A percentile compares a stretch with the other conserved stretches of the same genome.
phyloP scores from a whole-genome alignment of 2,888 invertebrate genomes.

The Bellardia pandia region DNA sequence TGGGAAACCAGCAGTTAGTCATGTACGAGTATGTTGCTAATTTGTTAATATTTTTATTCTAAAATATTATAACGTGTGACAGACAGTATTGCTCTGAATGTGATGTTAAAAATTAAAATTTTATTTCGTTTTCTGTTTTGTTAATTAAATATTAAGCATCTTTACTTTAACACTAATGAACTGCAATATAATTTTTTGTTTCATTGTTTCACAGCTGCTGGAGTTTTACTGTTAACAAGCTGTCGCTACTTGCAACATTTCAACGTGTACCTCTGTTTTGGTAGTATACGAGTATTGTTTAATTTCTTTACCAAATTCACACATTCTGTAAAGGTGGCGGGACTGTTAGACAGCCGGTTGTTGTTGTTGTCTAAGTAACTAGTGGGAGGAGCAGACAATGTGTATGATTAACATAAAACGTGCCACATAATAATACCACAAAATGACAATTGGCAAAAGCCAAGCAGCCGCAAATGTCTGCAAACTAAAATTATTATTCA shows the following conservation, averaged over 20 bases:
- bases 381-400: slow-evolving; percentile 36
- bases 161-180: slow-evolving; percentile 58
- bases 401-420: slow-evolving; percentile 67
- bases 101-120: slow-evolving; percentile 30
- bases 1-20: too few relatives aligned
- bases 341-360: not conserved
- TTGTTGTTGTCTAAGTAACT: not conserved
- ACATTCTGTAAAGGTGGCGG: slow-evolving; percentile 35
- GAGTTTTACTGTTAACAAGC: slow-evolving; percentile 41
- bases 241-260: slow-evolving; percentile 64
- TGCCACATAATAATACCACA: slow-evolving; percentile 60
- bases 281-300: slow-evolving; percentile 32
- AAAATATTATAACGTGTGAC: slow-evolving; percentile 11
- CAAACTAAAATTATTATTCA: slow-evolving; percentile 56
- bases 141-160: slow-evolving; percentile 30
- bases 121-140: not conserved
- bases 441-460: slow-evolving; percentile 64
- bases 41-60: not conserved
- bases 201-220: not conserved
- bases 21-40: not conserved
- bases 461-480: slow-evolving; percentile 26
- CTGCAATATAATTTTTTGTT: slow-evolving; percentile 28
- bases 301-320: slow-evolving; percentile 56
- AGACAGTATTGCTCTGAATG: not conserved
- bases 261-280: slow-evolving; percentile 34